These are phyloP conservation scores for Sorex maritimensis DNA, from an alignment of 2,797 vertebrate genomes.

Conservation along the genomic window DNA sequence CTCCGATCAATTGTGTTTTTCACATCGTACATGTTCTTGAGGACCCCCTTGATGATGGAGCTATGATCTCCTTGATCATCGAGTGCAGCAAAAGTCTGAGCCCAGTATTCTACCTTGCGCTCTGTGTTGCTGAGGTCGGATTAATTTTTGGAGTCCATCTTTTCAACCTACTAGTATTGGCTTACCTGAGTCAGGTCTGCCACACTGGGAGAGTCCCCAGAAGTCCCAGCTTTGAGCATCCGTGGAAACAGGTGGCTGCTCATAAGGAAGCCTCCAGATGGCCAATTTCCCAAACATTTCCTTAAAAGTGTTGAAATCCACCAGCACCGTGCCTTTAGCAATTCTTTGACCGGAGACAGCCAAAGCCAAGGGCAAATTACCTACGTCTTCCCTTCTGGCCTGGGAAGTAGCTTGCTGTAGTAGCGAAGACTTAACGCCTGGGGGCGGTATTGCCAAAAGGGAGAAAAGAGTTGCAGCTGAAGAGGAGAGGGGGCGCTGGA, in stretches of 20 bases:
- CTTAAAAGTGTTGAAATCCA: slow-evolving; percentile 44
- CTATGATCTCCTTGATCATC: not conserved
- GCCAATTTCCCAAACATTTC: slow-evolving; percentile 39
- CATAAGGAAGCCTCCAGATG: slow-evolving; percentile 29
- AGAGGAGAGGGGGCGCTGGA: not conserved
- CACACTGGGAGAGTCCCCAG: slow-evolving; percentile 27
- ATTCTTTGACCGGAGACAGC: slow-evolving; percentile 54
- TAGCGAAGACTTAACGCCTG: slow-evolving; percentile 65
- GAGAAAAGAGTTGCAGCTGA: slow-evolving; percentile 38
- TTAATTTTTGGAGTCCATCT: slow-evolving; percentile 27
- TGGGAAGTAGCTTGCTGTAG: slow-evolving; percentile 37
- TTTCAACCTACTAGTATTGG: slow-evolving; percentile 52
- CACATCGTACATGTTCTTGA: not conserved
- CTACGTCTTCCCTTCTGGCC: too few species aligned
- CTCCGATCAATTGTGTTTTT: slow-evolving; percentile 48
- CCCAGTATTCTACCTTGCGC: not conserved
- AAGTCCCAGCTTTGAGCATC: slow-evolving; percentile 63
- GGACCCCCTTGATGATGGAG: slow-evolving; percentile 2
- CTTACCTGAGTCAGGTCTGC: slow-evolving; percentile 78
- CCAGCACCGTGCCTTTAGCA: not conserved
- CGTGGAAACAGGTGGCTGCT: slow-evolving; percentile 60
- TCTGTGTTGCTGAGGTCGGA: not conserved
- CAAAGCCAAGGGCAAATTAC: slow-evolving; percentile 14
- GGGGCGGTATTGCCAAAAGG: slow-evolving; percentile 74
- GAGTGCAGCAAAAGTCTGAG: not conserved